Conservation (phyloP, 2,797 vertebrate species). For the Okamejei kenojei region DNA sequence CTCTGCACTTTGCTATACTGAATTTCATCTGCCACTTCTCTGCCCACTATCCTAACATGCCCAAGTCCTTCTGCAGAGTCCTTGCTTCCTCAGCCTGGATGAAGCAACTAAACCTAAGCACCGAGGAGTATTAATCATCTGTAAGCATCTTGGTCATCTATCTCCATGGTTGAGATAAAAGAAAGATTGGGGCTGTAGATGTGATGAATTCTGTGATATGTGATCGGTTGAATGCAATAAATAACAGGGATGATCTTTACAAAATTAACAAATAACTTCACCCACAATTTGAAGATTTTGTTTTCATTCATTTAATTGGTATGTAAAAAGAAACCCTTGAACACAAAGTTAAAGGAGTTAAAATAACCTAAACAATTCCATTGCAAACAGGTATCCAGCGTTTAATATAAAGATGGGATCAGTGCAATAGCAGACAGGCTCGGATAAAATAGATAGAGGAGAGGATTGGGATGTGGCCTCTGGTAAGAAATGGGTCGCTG, state of each 20-base stretch:
- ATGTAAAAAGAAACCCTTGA: background rate
- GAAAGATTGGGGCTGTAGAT: background rate
- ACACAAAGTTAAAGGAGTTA: background rate
- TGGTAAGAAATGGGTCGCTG: background rate
- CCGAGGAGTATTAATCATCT: no score
- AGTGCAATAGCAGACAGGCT: background rate
- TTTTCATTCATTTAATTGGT: background rate
- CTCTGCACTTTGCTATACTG: no score
- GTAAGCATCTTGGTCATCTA: background rate
- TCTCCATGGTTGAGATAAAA: background rate
- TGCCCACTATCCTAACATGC: no score
- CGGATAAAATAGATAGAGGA: background rate
- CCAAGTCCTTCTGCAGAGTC: no score
- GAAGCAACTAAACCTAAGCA: background rate
- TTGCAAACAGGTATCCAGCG: background rate
- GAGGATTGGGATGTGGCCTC: background rate
- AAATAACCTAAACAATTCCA: background rate
- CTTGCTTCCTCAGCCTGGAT: background rate
- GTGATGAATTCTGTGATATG: background rate
- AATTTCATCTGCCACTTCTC: no score
- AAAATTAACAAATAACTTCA: conserved; percentile 12
- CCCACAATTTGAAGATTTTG: background rate
- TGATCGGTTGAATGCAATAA: background rate
- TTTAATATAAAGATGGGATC: background rate
- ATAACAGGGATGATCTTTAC: background rate